These are phyloP conservation scores for Xanthia togata DNA, from an alignment of 2,888 invertebrate species.

Conservation along the genomic window DNA sequence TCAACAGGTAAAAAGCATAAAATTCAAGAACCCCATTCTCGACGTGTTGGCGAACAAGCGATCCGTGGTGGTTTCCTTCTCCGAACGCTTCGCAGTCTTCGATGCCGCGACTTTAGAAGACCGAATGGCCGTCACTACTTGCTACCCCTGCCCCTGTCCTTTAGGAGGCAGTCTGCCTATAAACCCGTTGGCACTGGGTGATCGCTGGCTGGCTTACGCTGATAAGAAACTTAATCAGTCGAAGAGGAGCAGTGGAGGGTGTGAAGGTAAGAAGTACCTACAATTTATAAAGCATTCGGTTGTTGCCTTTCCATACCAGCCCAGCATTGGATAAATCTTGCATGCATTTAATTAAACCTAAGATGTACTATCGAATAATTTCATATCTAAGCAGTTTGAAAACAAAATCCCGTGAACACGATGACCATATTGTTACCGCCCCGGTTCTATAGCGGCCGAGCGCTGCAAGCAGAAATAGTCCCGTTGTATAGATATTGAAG, in stretches of 20 bases:
- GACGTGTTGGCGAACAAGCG: slow-evolving; percentile 97
- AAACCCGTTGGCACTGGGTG: slow-evolving; percentile 96
- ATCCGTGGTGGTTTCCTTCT: slow-evolving; percentile 96
- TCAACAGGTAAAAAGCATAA: slow-evolving; percentile 94
- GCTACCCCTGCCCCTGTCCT: slow-evolving; percentile 96
- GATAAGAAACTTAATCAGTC: slow-evolving; percentile 95
- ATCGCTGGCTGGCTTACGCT: slow-evolving; percentile 96
- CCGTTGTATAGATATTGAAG: too few species aligned
- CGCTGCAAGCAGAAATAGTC: too few species aligned
- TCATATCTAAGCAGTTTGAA: too few species aligned
- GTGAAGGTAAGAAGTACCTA: slow-evolving; percentile 90
- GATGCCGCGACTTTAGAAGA: slow-evolving; percentile 97
- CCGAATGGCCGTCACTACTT: slow-evolving; percentile 96
- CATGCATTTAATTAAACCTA: too few species aligned
- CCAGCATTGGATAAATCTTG: not conserved
- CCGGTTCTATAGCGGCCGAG: too few species aligned
- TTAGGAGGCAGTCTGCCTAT: slow-evolving; percentile 84
- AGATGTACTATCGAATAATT: too few species aligned
- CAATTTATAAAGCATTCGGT: not conserved
- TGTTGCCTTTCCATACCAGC: not conserved
- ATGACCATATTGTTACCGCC: too few species aligned
- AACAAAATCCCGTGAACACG: too few species aligned
- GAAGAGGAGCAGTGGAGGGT: slow-evolving; percentile 95
- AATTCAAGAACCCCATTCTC: slow-evolving; percentile 97
- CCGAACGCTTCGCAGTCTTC: slow-evolving; percentile 97